A percentile compares a stretch with the other conserved stretches of the same genome.
Evolutionary conservation across 2,113 vertebrate genomes (phyloP).

Genomic region (Caranx melampygus): DNA sequence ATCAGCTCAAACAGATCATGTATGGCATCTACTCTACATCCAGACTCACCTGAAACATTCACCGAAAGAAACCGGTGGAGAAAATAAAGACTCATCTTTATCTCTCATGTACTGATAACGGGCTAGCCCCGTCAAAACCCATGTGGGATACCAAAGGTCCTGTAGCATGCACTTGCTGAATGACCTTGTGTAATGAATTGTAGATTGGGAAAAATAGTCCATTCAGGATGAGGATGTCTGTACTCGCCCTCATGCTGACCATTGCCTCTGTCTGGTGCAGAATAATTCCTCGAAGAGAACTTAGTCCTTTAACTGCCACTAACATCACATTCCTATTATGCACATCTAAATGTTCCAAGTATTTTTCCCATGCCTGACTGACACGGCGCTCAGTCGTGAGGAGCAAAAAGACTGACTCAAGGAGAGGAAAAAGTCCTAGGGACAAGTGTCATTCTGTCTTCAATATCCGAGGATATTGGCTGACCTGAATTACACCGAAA

Average conservation of each 20-base stretch:
- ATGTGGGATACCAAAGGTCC: constrained; percentile 67
- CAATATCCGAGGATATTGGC: constrained; percentile 30
- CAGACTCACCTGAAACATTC: constrained; percentile 24
- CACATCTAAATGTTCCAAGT: constrained; percentile 50
- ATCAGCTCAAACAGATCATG: constrained; percentile 51
- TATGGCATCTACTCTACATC: constrained; percentile 21
- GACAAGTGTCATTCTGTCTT: constrained; percentile 25
- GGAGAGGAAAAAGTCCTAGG: constrained; percentile 37
- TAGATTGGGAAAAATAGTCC: constrained; percentile 51
- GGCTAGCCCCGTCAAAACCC: constrained; percentile 39
- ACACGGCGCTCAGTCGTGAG: constrained; percentile 45
- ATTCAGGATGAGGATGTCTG: constrained; percentile 37
- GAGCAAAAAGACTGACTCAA: constrained; percentile 53
- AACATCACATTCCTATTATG: constrained; percentile 50
- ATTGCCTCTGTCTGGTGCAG: constrained; percentile 34
- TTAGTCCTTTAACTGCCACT: constrained; percentile 68
- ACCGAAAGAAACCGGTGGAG: constrained; percentile 24
- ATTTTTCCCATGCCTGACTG: constrained; percentile 43
- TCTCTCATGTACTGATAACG: constrained; percentile 74
- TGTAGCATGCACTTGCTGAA: constrained; percentile 73
- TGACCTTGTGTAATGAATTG: constrained; percentile 70
- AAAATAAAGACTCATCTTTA: constrained; percentile 60
- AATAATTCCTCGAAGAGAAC: constrained; percentile 45
- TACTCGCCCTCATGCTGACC: constrained; percentile 29
- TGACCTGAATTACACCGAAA: constrained; percentile 53